Conservation (phyloP, 2,113 vertebrate genomes). For the Lanius collurio region DNA sequence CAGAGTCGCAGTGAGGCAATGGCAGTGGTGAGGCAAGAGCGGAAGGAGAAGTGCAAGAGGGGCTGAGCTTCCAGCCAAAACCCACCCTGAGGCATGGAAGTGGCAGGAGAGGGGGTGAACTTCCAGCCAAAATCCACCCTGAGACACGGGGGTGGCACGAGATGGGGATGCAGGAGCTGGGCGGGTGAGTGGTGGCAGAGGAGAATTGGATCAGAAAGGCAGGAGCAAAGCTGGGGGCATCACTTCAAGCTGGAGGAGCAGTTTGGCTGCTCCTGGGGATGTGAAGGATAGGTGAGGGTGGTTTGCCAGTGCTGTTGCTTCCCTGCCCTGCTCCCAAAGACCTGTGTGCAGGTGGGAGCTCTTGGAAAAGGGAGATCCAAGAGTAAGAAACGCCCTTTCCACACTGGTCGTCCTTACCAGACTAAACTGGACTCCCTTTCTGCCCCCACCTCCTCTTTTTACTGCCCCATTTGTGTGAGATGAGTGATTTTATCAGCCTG, state of each 20-base stretch:
- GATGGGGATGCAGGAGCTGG: not conserved
- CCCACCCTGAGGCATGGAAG: not conserved
- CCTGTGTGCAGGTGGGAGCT: accelerated
- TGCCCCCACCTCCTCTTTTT: not conserved
- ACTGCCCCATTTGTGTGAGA: not conserved
- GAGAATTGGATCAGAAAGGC: not conserved
- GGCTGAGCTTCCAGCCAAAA: not conserved
- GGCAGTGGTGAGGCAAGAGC: not conserved
- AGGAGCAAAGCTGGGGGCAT: not conserved
- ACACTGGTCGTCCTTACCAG: accelerated
- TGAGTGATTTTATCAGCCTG: not conserved
- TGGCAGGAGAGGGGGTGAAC: not conserved
- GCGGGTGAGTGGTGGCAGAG: not conserved
- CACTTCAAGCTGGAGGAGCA: accelerated
- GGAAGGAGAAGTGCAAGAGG: not conserved
- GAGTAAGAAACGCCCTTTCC: not conserved
- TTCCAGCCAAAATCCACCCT: not conserved
- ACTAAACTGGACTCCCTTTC: accelerated
- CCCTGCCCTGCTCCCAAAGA: not conserved
- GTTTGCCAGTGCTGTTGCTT: not conserved
- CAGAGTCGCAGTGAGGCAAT: not conserved
- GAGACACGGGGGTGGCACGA: not conserved
- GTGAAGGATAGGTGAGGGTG: not conserved
- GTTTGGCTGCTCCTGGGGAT: not conserved
- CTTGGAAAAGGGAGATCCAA: not conserved